Percentiles rank a stretch among this genome's conserved stretches.
phyloP scores from a whole-genome alignment of 2,113 vertebrate species.

The Typhlomys cinereus region DNA sequence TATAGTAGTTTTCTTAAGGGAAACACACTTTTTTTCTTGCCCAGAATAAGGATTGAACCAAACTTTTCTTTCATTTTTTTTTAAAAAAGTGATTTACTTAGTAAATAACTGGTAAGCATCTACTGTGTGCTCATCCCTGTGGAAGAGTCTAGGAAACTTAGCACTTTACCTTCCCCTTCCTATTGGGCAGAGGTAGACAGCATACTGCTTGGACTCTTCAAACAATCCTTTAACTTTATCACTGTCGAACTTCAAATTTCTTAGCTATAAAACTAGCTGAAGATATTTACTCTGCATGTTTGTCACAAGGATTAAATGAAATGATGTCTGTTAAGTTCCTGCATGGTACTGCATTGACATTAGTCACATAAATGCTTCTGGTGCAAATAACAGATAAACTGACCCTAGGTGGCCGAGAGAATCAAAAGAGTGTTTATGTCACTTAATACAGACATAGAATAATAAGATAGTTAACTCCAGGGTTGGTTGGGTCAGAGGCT shows the following conservation, averaged over 20 bases:
- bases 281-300: not conserved
- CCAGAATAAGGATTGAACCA: not conserved
- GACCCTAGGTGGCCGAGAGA: not conserved
- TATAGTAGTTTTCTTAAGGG: too few species aligned
- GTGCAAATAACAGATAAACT: constrained; percentile 23
- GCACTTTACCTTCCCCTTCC: not conserved
- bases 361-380: constrained; percentile 7
- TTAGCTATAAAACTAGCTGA: not conserved
- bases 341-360: not conserved
- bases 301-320: not conserved
- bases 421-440: not conserved
- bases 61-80: not conserved
- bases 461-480: not conserved
- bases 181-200: not conserved
- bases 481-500: not conserved
- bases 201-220: not conserved
- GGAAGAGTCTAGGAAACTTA: not conserved
- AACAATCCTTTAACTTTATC: not conserved
- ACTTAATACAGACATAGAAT: not conserved
- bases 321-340: not conserved
- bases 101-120: not conserved
- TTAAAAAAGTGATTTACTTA: not conserved
- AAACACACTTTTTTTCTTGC: too few species aligned
- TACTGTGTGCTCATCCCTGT: not conserved
- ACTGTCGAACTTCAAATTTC: constrained; percentile 25